phyloP scores from a whole-genome alignment of 2,113 vertebrate genomes.

The Siphamia tubifer region DNA sequence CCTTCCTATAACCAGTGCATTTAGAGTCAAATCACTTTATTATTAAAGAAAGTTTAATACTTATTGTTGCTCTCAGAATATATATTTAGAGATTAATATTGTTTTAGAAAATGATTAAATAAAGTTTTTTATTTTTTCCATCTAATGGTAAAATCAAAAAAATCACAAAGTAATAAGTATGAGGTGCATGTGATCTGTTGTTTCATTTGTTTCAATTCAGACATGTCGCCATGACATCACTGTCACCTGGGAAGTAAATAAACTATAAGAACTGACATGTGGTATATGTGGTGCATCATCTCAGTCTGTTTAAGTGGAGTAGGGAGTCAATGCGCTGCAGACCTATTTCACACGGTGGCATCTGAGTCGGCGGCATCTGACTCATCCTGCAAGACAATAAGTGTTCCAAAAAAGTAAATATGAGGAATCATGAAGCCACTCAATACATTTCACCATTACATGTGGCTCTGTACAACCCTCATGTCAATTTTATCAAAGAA shows the following conservation, averaged over 20 bases:
- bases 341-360: background rate
- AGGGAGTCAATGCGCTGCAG: background rate
- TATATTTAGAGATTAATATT: slow-evolving; percentile 55
- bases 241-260: slow-evolving; percentile 64
- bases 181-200: slow-evolving; percentile 47
- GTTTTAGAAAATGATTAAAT: slow-evolving; percentile 59
- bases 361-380: background rate
- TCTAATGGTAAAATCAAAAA: slow-evolving; percentile 9
- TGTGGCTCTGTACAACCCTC: background rate
- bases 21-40: slow-evolving; percentile 50
- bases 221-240: slow-evolving; percentile 30
- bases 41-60: slow-evolving; percentile 41
- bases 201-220: slow-evolving; percentile 3
- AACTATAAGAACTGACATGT: slow-evolving; percentile 40
- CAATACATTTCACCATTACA: background rate
- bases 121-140: slow-evolving; percentile 5
- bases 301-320: background rate
- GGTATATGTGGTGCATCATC: background rate
- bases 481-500: background rate
- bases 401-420: too few species aligned
- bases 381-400: background rate
- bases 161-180: slow-evolving; percentile 19
- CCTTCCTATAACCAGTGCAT: slow-evolving; percentile 49
- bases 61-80: slow-evolving; percentile 36
- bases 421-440: background rate